phyloP scores from a whole-genome alignment of 2,888 invertebrate genomes.

The Sycophila texana region DNA sequence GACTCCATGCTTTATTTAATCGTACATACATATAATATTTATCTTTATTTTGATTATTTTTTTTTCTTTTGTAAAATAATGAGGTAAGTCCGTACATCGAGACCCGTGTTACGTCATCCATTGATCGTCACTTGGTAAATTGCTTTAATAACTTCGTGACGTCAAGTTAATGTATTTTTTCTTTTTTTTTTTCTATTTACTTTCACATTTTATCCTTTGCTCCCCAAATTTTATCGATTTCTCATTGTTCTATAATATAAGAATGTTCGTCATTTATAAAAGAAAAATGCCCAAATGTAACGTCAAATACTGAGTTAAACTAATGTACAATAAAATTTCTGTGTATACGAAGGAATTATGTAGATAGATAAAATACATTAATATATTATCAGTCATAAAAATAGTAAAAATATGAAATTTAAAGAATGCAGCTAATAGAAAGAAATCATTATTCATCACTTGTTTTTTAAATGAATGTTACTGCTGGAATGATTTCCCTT shows the following conservation, averaged over 20 bases:
- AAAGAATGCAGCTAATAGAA: neutral
- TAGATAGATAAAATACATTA: too few relatives aligned
- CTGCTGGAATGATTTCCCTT: conserved; percentile 32
- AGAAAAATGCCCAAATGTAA: conserved; percentile 25
- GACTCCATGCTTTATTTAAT: conserved; percentile 35
- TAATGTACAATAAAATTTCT: conserved; percentile 18
- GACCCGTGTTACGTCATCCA: conserved; percentile 45
- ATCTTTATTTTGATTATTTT: conserved; percentile 65
- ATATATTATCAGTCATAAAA: too few relatives aligned
- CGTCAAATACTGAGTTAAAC: conserved; percentile 9
- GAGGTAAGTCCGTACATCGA: conserved; percentile 54
- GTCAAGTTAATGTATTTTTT: conserved; percentile 22
- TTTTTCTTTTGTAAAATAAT: conserved; percentile 61
- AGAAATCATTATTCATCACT: conserved; percentile 32
- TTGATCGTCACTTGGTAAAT: conserved; percentile 45
- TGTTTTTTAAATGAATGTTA: conserved; percentile 34
- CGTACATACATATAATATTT: conserved; percentile 58
- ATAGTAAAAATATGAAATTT: too few relatives aligned
- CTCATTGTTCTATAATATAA: conserved; percentile 39
- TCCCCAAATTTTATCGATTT: conserved; percentile 38
- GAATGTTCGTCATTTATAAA: conserved; percentile 50
- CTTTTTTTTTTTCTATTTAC: conserved; percentile 35
- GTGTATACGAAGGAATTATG: too few relatives aligned
- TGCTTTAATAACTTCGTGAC: conserved; percentile 29
- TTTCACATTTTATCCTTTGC: conserved; percentile 45